Evolutionary conservation across 2,888 invertebrate species (phyloP).

Genomic region (Drosophila pseudotalamancana): DNA sequence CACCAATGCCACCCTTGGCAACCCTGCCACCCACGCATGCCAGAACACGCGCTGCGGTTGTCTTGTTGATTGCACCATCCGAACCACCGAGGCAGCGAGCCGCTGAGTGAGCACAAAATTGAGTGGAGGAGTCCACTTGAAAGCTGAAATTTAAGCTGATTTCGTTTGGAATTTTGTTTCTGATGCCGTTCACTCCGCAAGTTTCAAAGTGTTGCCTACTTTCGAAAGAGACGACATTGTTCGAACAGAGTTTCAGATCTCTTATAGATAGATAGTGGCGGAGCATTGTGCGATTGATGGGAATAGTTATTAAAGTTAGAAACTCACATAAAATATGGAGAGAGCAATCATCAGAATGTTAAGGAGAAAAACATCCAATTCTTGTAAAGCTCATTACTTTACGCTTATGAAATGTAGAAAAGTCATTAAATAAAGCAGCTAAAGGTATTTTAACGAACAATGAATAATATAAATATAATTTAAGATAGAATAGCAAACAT

Average conservation of each 20-base stretch:
- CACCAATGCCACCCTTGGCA: no score
- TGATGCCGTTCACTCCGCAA: slow-evolving; percentile 12
- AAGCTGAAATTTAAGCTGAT: slow-evolving; percentile 55
- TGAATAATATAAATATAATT: no score
- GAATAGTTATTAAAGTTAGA: slow-evolving; percentile 10
- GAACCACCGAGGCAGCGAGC: slow-evolving; percentile 8
- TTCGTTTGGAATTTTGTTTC: slow-evolving; percentile 34
- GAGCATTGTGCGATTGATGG: slow-evolving; percentile 9
- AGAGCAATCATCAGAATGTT: background rate
- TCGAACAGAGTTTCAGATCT: slow-evolving; percentile 21
- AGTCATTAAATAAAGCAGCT: no score
- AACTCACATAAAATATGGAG: background rate
- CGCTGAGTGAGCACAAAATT: slow-evolving; percentile 55
- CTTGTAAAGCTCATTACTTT: background rate
- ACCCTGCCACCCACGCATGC: slow-evolving; percentile 24
- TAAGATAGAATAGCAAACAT: no score
- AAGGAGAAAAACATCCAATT: background rate
- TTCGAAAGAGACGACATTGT: slow-evolving; percentile 16
- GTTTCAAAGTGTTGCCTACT: slow-evolving; percentile 34
- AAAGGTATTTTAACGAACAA: no score
- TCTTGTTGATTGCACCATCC: slow-evolving; percentile 41
- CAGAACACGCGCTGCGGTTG: slow-evolving; percentile 42
- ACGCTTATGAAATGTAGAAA: no score
- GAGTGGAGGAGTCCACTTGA: slow-evolving; percentile 54
- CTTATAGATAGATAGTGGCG: background rate